Evolutionary conservation across 1,140 invertebrate species (phyloP).

Genomic region (Grapholita molesta): DNA sequence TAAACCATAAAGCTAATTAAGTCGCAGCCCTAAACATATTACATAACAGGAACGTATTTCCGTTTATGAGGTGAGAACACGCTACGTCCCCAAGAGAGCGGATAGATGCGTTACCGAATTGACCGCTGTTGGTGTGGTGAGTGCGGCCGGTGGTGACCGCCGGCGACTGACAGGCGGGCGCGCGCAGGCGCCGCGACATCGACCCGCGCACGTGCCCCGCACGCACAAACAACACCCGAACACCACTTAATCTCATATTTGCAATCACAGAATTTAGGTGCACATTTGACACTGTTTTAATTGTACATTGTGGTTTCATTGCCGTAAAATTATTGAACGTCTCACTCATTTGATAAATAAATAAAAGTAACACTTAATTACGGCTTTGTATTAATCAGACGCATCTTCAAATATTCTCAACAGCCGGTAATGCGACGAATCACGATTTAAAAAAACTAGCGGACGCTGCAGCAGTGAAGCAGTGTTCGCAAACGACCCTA

Average conservation of each 20-base stretch:
- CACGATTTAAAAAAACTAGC: constrained; percentile 1
- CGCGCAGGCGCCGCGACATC: constrained; percentile 61
- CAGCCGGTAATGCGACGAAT: neutral
- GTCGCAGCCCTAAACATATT: neutral
- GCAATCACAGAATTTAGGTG: constrained; percentile 19
- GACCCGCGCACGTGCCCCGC: constrained; percentile 64
- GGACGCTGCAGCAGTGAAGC: neutral
- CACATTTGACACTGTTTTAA: constrained; percentile 6
- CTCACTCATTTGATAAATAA: neutral
- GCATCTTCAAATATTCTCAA: neutral
- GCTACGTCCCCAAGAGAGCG: neutral
- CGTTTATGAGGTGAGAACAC: neutral
- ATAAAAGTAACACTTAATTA: neutral
- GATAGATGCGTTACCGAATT: neutral
- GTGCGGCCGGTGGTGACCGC: constrained; percentile 31
- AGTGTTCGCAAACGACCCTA: constrained; percentile 25
- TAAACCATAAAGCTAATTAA: neutral
- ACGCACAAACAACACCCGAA: constrained; percentile 31
- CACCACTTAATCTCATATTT: constrained; percentile 25
- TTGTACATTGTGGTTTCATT: neutral
- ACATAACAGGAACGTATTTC: neutral
- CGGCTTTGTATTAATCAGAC: neutral
- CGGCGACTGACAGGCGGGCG: constrained; percentile 31
- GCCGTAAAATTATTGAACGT: neutral
- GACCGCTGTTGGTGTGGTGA: neutral